Base-by-base conservation (phyloP, 64 coral and sea anemone species). In the Astreopora myriophthalma region DNA sequence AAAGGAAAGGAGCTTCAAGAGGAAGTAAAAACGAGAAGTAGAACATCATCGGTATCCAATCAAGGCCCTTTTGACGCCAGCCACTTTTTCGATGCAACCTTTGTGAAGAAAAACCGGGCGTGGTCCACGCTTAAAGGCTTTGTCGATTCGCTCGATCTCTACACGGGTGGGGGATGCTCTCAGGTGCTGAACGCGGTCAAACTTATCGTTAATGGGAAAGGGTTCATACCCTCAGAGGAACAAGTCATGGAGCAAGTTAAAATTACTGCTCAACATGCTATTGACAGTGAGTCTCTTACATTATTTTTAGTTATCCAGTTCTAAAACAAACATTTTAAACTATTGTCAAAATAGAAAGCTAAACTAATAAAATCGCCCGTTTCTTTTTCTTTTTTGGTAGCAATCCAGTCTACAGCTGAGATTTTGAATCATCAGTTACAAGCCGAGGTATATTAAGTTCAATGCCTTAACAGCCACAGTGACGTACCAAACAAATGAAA, bases 211-310 rank as follows among this genome's bases (percentile, higher is more conserved):
- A 19, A 83, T 32, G 57, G 51, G 6, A 64, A 17, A 5, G 79
- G 33, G 79, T 8, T 10, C 17, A 34, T 63, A 9, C 8, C 57
- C 0, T 34, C 52, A 1, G 79, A 83, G n/a, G 71, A 49, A 28
- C 73, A 60, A 48, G 31, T 79, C 8, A 89, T 69, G 58, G 62
- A 79, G 57, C 73, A 89, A 22, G 2, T 79, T 7, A 68, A n/a
- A 40, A 19, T 68, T 27, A 79, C 76, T 37, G 74, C 73, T 34
- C 87, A 89, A 69, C 28, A 58, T 17, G 87, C 73, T 34, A 89
- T 89, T 29, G 76, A 89, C 30, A 89, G 87, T 89, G 40, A 89
- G 74, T 89, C 20, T 26, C 25, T 65, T 32, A 22, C 11, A 13
- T 22, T 38, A 24, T 2, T 63, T 34, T 35, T n/a, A 1, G 2